These are phyloP conservation scores for Petrolisthes cinctipes DNA, from an alignment of 2,888 invertebrate species.

Conservation along the genomic window DNA sequence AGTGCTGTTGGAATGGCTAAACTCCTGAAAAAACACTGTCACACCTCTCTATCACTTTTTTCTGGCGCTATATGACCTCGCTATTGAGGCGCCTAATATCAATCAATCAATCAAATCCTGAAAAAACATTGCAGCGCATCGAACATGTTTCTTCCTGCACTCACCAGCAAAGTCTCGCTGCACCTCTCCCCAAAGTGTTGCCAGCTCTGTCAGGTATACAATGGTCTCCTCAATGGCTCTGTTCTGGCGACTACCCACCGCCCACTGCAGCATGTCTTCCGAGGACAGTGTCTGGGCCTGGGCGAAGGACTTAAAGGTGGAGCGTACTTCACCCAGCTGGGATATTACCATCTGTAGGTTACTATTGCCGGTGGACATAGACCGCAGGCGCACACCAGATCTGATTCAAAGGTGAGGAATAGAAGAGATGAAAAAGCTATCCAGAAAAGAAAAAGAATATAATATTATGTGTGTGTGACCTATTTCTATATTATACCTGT, in stretches of 20 bases:
- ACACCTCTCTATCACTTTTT: too few relatives aligned
- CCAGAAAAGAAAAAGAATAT: neutral
- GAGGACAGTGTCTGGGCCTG: constrained; percentile 71
- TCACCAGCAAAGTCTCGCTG: constrained; percentile 72
- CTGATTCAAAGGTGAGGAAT: constrained; percentile 67
- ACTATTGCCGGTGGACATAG: constrained; percentile 71
- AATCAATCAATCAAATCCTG: too few relatives aligned
- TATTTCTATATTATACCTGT: neutral
- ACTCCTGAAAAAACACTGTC: too few relatives aligned
- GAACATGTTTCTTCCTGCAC: neutral
- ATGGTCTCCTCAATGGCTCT: constrained; percentile 72
- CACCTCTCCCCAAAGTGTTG: constrained; percentile 72
- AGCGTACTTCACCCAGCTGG: constrained; percentile 71
- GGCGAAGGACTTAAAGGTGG: constrained; percentile 71
- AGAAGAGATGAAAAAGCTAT: too few relatives aligned
- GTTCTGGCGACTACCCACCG: constrained; percentile 68
- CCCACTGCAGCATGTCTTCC: constrained; percentile 72
- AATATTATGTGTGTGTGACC: neutral
- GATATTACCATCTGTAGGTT: constrained; percentile 72
- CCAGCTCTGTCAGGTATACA: constrained; percentile 71
- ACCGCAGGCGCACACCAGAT: constrained; percentile 71
- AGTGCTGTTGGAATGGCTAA: too few relatives aligned
- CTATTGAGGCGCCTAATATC: too few relatives aligned
- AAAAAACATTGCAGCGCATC: too few relatives aligned
- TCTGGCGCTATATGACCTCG: too few relatives aligned